Percentiles rank a stretch among this genome's conserved stretches.
Evolutionary conservation across 2,113 vertebrate genomes (phyloP).

Genomic region (Anas platyrhynchos): DNA sequence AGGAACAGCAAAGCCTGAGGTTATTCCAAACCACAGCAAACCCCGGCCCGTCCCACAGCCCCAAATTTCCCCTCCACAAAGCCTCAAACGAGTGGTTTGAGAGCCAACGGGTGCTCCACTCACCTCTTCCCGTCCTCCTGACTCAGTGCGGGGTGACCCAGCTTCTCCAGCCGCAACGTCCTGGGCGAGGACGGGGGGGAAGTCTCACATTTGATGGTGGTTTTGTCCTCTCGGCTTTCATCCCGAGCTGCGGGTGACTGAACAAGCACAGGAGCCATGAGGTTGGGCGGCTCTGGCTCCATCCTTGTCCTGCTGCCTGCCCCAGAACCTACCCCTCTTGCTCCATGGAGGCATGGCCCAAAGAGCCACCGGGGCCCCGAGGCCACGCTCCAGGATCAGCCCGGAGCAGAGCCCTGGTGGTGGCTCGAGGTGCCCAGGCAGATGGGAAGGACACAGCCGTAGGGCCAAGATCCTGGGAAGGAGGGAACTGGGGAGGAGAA

Average conservation of each 20-base stretch:
- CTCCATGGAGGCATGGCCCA: slow-evolving; percentile 51
- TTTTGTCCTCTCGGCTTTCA: slow-evolving; percentile 93
- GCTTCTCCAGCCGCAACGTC: slow-evolving; percentile 88
- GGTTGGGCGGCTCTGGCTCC: slow-evolving; percentile 35
- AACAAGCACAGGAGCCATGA: slow-evolving; percentile 70
- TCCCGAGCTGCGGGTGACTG: slow-evolving; percentile 90
- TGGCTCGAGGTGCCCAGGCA: slow-evolving; percentile 33
- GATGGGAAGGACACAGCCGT: background rate
- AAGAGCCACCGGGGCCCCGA: slow-evolving; percentile 50
- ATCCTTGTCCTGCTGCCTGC: slow-evolving; percentile 67
- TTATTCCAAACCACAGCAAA: background rate
- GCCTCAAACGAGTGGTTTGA: background rate
- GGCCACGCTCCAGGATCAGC: slow-evolving; percentile 27
- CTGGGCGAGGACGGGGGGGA: slow-evolving; percentile 95
- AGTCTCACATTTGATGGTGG: slow-evolving; percentile 97
- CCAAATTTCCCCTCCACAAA: fast-evolving
- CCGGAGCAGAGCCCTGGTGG: slow-evolving; percentile 49
- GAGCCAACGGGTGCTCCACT: background rate
- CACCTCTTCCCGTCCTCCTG: slow-evolving; percentile 94
- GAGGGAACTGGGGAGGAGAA: slow-evolving; percentile 4
- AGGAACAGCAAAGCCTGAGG: slow-evolving; percentile 35
- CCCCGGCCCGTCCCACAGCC: background rate
- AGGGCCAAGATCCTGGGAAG: slow-evolving; percentile 26
- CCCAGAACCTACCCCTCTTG: slow-evolving; percentile 32
- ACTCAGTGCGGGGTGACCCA: slow-evolving; percentile 88